A percentile compares a stretch with the other conserved stretches of the same genome.
Conservation (phyloP, 2,113 vertebrate species). For the Trichomycterus rosablanca region DNA sequence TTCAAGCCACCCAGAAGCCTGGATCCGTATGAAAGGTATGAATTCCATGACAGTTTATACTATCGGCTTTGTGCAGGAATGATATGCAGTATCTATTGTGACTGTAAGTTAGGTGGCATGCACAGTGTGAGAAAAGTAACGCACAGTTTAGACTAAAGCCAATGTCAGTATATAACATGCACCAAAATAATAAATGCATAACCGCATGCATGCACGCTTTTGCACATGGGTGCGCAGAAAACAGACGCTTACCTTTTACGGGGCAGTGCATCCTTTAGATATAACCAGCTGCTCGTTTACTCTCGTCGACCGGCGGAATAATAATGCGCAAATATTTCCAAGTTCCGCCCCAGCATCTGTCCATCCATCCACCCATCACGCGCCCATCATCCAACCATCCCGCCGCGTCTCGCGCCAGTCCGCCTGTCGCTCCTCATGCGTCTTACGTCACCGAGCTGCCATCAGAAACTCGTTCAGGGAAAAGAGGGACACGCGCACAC, state of each 20-base stretch:
- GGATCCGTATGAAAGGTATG: slow-evolving; percentile 13
- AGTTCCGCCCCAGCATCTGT: slow-evolving; percentile 69
- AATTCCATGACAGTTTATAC: background rate
- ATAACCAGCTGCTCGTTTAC: slow-evolving; percentile 49
- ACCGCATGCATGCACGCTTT: background rate
- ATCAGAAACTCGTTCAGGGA: slow-evolving; percentile 51
- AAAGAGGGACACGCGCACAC: slow-evolving; percentile 46
- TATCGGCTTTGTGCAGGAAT: background rate
- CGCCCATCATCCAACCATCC: slow-evolving; percentile 53
- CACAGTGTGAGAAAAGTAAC: background rate
- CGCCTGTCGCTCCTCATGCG: slow-evolving; percentile 60
- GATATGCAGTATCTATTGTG: background rate
- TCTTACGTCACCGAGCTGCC: slow-evolving; percentile 66
- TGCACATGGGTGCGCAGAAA: background rate
- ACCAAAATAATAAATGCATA: too few species aligned
- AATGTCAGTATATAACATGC: background rate
- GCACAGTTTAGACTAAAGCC: background rate
- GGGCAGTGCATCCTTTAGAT: slow-evolving; percentile 42
- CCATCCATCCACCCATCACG: slow-evolving; percentile 51
- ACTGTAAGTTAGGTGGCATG: background rate
- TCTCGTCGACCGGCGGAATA: slow-evolving; percentile 45
- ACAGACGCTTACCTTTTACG: slow-evolving; percentile 41
- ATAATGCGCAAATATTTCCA: slow-evolving; percentile 55
- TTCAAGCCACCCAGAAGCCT: background rate
- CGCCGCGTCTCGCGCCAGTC: slow-evolving; percentile 42